Evolutionary conservation across 2,797 vertebrate species (phyloP), one percentile per base, ranked within the genome.

Genomic region (Chrysocyon brachyurus): DNA sequence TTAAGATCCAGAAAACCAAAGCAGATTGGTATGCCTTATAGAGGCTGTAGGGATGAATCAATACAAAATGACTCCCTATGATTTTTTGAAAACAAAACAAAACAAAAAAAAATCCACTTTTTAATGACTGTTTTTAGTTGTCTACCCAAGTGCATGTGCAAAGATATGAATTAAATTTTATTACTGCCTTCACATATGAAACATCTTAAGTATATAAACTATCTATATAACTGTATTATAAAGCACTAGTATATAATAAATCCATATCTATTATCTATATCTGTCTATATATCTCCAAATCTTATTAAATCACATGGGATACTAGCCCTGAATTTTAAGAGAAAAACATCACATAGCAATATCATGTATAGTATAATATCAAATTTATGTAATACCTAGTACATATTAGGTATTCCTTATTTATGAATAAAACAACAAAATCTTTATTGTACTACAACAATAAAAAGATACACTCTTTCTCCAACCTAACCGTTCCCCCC

Each of bases 101-200:
- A 46, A 46, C 40, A 40, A 40, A 40, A 33, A 61, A 1, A 0
- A 12, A n/a, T 17, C 21, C 0, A 40, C 1, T 84, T 3, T 59
- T 72, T 1, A 88, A 7, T 59, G 70, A 14, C 6, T 21, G 46
- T 49, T 89, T 68, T 86, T 89, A 82, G 2, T 54, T 87, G 49
- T 66, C 3, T 28, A 59, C 22, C 28, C 11, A 83, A 61, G 12
- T 24, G 3, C 10, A 66, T 83, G 12, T 91, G 10, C 14, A 89
- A 90, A 84, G 28, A 84, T 24, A 49, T 3, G 75, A 61, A 61
- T 75, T 64, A 59, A 56, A 84, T 59, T 72, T 63, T 79, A 78
- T 77, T 89, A 19, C 56, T 46, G 73, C 57, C 70, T 57, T 75
- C 28, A 73, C 61, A 21, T 83, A 57, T 26, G 21, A 94, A 70